Evolutionary conservation across 2,888 invertebrate genomes (phyloP), one percentile per base, ranked within the genome.

Genomic region (Lissocephala sabroskyi): DNA sequence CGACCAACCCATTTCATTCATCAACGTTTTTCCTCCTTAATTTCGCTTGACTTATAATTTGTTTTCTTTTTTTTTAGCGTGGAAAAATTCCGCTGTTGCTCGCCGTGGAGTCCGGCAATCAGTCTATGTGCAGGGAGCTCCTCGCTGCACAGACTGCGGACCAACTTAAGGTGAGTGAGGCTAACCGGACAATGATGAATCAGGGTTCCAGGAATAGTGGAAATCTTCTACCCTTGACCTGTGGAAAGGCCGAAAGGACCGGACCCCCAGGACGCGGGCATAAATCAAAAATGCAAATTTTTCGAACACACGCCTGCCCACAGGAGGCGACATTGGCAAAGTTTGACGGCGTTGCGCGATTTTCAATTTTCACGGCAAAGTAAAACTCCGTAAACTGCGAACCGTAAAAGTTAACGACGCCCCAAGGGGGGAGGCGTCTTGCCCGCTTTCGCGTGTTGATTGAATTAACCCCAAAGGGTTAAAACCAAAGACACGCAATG

Each of bases 41-140:
- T n/a, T n/a, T n/a, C n/a, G n/a, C n/a, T n/a, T n/a, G n/a, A n/a
- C n/a, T n/a, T 33, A 7, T 16, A 11, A 32, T 11, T 13, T 28
- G 9, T 19, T 41, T 26, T 33, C 40, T 53, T 47, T 41, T 51
- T n/a, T 26, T 50, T 71, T 88, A 97, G 96, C 91, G 92, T 85
- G 97, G 96, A 62, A 95, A 94, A 87, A 92, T 97, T 79, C 96
- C 98, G 67, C 87, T 98, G 80, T 91, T 97, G 81, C 87, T 96
- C 84, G 96, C 98, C 47, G 94, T 96, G 73, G 96, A 97, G 86
- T 93, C 94, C 19, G 97, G 97, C 45, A 98, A 97, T 87, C 93
- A 96, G 86, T 93, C 95, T 62, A 96, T 97, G 90, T 95, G 95
- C 82, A 91, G 96, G 63, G 97, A 98, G 85, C 89, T 99, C 45